Base-by-base conservation (phyloP, 2,888 invertebrate species). In the Melanostoma scalare region DNA sequence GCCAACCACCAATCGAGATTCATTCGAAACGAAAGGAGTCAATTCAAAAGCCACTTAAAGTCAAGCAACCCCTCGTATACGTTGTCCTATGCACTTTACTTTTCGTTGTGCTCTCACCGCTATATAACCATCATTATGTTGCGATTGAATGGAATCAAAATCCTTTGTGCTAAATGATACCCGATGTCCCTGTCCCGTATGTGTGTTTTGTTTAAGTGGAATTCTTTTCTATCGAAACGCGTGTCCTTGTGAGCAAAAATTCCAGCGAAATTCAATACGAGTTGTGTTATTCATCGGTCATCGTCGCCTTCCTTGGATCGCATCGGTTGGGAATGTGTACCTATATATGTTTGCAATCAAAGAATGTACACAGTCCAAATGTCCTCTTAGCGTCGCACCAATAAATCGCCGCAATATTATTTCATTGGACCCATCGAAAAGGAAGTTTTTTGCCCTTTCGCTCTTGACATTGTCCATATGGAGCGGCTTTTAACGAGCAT, bases 111-210 rank as follows among this genome's bases (percentile, higher is more conserved):
- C 20, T 20, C 20, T 72, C 10, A 56, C 72, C 72, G 58, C 73
- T 20, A 20, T 65, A 78, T 78, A 58, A 72, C 67, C 72, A 61
- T 72, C 55, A 63, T 81, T 67, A 81, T 56, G 40, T 61, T 55
- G 72, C 72, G 61, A 65, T 68, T 76, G 81, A 72, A 81, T 73
- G 76, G 72, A 81, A 81, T 81, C 60, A 55, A 72, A 81, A 72
- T 67, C 76, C 72, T 76, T 81, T 81, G 81, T 81, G 76, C 30
- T 46, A 76, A 61, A 55, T 46, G 81, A 81, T 72, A 76, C 67
- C 38, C 0, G 20, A 10, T 9, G 52, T 42, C 30, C 38, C 36
- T 8, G 6, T 3, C 2, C 3, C 5, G 6, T 9, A 9, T 52
- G 10, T 53, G 31, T 60, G 60, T 60, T 61, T 46, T 9, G 30